phyloP scores from a whole-genome alignment of 2,113 vertebrate genomes.

The Pycnonotus jocosus region DNA sequence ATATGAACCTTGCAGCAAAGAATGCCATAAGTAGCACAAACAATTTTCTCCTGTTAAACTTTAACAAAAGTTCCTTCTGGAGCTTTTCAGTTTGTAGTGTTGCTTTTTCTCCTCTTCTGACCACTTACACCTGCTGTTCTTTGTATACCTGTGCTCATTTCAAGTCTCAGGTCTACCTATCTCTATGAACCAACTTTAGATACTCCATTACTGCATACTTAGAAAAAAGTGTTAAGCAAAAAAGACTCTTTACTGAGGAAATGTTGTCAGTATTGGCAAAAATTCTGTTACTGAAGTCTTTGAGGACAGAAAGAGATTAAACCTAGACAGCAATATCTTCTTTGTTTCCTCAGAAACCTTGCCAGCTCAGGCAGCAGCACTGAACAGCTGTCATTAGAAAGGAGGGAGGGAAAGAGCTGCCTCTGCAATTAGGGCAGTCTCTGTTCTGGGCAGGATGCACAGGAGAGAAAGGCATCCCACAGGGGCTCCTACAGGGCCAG shows the following conservation, averaged over 20 bases:
- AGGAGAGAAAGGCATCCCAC: not conserved
- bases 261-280: not conserved
- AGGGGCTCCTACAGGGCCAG: not conserved
- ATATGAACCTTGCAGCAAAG: not conserved
- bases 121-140: not conserved
- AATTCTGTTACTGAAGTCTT: not conserved
- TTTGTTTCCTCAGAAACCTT: not conserved
- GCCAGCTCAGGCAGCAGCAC: not conserved
- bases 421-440: not conserved
- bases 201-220: not conserved
- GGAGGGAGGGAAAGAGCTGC: not conserved
- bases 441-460: not conserved
- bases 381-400: not conserved
- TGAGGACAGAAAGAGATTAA: not conserved
- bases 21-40: not conserved
- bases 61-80: not conserved
- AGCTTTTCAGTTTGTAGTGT: not conserved
- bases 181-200: not conserved
- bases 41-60: not conserved
- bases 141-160: not conserved
- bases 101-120: not conserved
- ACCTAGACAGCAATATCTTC: not conserved
- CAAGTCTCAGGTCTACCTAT: rapidly evolving
- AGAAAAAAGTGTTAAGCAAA: not conserved
- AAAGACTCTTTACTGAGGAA: not conserved